Evolutionary conservation across 2,113 vertebrate genomes (phyloP).

Genomic region (Ameiurus melas): DNA sequence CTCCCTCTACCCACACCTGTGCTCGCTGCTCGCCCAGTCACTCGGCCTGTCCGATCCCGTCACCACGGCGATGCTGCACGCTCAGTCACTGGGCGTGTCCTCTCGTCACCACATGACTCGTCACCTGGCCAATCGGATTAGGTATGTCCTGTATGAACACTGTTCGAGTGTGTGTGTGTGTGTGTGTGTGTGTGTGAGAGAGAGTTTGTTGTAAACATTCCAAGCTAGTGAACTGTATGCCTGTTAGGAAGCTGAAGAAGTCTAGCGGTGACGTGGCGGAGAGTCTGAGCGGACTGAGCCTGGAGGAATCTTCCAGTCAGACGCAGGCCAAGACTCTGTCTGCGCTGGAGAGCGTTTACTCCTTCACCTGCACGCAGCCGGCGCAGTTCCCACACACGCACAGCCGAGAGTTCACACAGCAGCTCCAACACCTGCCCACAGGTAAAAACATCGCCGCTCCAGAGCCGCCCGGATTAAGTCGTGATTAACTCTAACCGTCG

Average conservation of each 20-base stretch:
- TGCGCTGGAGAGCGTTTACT: slow-evolving; percentile 75
- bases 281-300: slow-evolving; percentile 70
- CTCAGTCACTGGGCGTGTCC: slow-evolving; percentile 81
- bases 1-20: slow-evolving; percentile 75
- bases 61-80: slow-evolving; percentile 80
- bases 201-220: no score
- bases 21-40: slow-evolving; percentile 77
- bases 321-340: slow-evolving; percentile 58
- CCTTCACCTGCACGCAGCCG: slow-evolving; percentile 68
- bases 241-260: slow-evolving; percentile 80
- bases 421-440: slow-evolving; percentile 74
- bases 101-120: slow-evolving; percentile 81
- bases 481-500: neutral
- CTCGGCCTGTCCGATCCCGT: slow-evolving; percentile 70
- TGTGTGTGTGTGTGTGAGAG: no score
- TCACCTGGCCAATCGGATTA: slow-evolving; percentile 75
- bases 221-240: no score
- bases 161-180: no score
- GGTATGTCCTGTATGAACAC: slow-evolving; percentile 65
- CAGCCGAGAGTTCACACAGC: slow-evolving; percentile 68
- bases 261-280: slow-evolving; percentile 63
- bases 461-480: no score
- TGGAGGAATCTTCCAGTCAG: slow-evolving; percentile 62
- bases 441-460: slow-evolving; percentile 64
- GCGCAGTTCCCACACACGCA: slow-evolving; percentile 63